These are phyloP conservation scores for Brevimyrus niger DNA, from an alignment of 2,113 vertebrate genomes.

Conservation along the genomic window DNA sequence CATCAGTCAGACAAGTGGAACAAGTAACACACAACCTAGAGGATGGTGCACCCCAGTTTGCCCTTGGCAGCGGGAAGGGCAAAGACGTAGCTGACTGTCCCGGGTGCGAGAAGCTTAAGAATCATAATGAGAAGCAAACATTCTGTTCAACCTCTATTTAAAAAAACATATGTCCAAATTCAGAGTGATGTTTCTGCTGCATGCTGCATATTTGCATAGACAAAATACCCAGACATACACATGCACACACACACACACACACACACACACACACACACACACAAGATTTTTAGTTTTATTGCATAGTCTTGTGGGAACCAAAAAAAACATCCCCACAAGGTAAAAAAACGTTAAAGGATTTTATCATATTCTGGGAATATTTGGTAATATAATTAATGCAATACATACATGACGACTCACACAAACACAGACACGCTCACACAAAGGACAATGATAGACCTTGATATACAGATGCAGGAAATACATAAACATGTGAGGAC, in stretches of 20 bases:
- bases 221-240: no score
- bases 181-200: background rate
- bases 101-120: slow-evolving; percentile 35
- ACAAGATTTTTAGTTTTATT: no score
- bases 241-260: background rate
- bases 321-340: no score
- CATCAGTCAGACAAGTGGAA: slow-evolving; percentile 68
- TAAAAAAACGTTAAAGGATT: no score
- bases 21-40: slow-evolving; percentile 56
- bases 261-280: background rate
- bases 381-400: no score
- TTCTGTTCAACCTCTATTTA: background rate
- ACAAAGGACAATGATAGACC: background rate
- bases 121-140: background rate
- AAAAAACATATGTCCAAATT: background rate
- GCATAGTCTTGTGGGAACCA: no score
- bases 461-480: background rate
- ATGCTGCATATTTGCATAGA: background rate
- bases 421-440: background rate
- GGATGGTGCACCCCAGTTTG: slow-evolving; percentile 45
- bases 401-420: background rate
- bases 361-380: no score
- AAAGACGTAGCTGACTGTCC: slow-evolving; percentile 42
- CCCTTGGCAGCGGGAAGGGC: slow-evolving; percentile 53
- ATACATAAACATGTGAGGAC: background rate